phyloP scores from a whole-genome alignment of 2,888 invertebrate species.

The Acrobeloides nanus region DNA sequence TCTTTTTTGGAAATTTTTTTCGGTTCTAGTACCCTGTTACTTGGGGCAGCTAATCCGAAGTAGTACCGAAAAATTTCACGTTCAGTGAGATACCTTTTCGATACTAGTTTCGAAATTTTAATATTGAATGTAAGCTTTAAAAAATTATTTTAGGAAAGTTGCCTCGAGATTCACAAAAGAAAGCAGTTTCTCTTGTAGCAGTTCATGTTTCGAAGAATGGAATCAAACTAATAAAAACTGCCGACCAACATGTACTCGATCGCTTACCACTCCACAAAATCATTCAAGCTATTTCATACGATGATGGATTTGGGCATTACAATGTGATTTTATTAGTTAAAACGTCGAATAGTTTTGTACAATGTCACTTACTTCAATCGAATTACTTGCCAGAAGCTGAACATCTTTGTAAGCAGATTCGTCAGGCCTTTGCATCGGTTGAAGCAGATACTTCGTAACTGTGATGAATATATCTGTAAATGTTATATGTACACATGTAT shows the following conservation, averaged over 20 bases:
- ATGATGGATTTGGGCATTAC: constrained; percentile 18
- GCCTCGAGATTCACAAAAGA: constrained; percentile 3
- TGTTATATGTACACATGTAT: too few relatives aligned
- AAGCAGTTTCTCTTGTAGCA: constrained; percentile 8
- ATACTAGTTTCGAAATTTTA: too few relatives aligned
- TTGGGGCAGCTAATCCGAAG: too few relatives aligned
- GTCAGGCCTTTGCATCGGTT: constrained; percentile 18
- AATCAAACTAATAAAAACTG: constrained; percentile 18
- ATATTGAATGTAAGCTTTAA: too few relatives aligned
- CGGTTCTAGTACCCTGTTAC: too few relatives aligned
- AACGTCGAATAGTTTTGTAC: constrained; percentile 6
- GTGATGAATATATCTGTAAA: constrained; percentile 5
- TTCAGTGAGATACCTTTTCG: too few relatives aligned
- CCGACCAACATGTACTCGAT: constrained; percentile 15
- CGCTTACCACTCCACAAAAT: constrained; percentile 25
- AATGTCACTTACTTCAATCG: constrained; percentile 20
- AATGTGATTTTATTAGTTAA: constrained; percentile 24
- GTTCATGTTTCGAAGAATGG: constrained; percentile 23
- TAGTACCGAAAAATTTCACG: too few relatives aligned
- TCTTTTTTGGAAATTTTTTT: too few relatives aligned
- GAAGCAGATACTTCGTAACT: constrained; percentile 14
- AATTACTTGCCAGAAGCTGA: constrained; percentile 16
- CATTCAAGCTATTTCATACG: constrained; percentile 22
- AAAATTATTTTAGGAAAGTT: constrained; percentile 6
- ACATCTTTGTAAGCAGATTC: constrained; percentile 20